A percentile compares a stretch with the other conserved stretches of the same genome.
Conservation (phyloP, 2,797 vertebrate genomes). For the Meda fulgida region DNA sequence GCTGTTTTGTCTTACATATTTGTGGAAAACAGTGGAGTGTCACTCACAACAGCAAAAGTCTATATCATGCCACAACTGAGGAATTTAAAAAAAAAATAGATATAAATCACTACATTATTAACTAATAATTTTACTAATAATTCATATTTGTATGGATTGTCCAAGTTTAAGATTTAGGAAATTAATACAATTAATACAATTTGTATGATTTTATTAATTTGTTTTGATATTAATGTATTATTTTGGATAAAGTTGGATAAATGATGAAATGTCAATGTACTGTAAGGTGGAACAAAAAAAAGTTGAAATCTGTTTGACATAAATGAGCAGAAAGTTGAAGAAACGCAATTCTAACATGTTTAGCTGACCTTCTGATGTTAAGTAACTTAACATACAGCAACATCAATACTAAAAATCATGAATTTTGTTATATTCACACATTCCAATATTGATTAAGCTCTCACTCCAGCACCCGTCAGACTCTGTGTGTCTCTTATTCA, state of each 20-base stretch:
- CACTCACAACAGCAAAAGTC: background rate
- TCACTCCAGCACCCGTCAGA: background rate
- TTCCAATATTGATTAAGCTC: background rate
- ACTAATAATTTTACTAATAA: background rate
- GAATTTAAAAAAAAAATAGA: background rate
- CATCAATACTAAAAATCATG: constrained; percentile 10
- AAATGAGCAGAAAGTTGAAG: background rate
- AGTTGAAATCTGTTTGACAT: background rate
- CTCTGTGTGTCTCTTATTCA: background rate
- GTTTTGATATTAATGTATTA: background rate
- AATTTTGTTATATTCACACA: constrained; percentile 13
- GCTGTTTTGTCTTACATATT: background rate
- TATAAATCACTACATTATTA: background rate
- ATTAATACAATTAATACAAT: background rate
- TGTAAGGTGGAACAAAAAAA: background rate
- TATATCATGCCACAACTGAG: background rate
- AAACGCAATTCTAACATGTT: background rate
- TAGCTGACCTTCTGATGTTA: background rate
- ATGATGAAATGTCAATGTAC: background rate
- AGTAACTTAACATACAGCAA: background rate
- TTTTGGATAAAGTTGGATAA: background rate
- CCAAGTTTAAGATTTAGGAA: background rate
- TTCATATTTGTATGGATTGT: background rate
- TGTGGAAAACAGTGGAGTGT: background rate
- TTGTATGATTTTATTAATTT: background rate